These are phyloP conservation scores for Glossosoma conforme DNA, from an alignment of 1,140 invertebrate species.

Conservation along the genomic window DNA sequence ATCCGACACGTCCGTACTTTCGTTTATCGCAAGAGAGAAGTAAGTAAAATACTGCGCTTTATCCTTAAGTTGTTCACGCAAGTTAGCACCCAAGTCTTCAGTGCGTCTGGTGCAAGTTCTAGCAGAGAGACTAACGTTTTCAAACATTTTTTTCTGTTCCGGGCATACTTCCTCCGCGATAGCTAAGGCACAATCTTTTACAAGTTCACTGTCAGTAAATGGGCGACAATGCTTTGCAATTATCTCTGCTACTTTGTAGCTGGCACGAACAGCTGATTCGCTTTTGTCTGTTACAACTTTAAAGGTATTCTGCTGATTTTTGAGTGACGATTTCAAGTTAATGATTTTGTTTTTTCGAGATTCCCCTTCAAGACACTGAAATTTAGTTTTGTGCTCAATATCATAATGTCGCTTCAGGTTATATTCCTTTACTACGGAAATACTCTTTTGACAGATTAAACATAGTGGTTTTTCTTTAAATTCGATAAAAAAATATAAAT, in stretches of 20 bases:
- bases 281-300: constrained; percentile 30
- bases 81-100: constrained; percentile 33
- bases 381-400: constrained; percentile 31
- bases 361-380: constrained; percentile 29
- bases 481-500: constrained; percentile 27
- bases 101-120: constrained; percentile 28
- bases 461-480: constrained; percentile 20
- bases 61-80: constrained; percentile 26
- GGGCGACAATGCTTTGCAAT: constrained; percentile 35
- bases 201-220: constrained; percentile 36
- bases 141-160: constrained; percentile 30
- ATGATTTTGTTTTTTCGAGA: constrained; percentile 32
- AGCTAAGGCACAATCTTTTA: constrained; percentile 35
- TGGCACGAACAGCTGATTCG: constrained; percentile 33
- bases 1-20: constrained; percentile 31
- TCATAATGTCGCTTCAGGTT: constrained; percentile 35
- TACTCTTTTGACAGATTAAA: constrained; percentile 34
- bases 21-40: constrained; percentile 30
- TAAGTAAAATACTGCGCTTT: constrained; percentile 26
- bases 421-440: constrained; percentile 35
- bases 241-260: constrained; percentile 30
- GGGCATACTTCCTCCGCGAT: constrained; percentile 36
- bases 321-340: constrained; percentile 30
- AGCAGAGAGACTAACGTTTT: constrained; percentile 31
- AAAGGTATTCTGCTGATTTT: constrained; percentile 33